Evolutionary conservation across 2,797 vertebrate genomes (phyloP), one percentile per base, ranked within the genome.

Genomic region (Cottoperca gobio): DNA sequence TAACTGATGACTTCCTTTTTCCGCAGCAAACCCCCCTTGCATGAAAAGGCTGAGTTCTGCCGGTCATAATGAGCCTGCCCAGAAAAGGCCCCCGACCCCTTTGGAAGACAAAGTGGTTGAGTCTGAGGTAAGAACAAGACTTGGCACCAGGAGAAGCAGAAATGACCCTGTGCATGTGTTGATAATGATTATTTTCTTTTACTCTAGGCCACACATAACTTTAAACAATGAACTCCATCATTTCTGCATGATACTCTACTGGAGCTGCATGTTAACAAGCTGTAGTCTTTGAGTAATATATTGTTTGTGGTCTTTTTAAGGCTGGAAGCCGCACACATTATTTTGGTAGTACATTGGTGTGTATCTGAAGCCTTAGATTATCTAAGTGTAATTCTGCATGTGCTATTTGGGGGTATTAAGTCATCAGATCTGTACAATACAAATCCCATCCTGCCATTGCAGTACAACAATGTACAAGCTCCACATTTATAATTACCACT

Each of bases 31-130:
- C 75, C 93, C 94, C 2, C 95, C 93, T 5, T 92, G 77, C 76
- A 89, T 95, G 91, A 98, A 97, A 88, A 94, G 88, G 73, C 89
- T 94, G 14, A 85, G 88, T 65, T 87, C 86, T 83, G 77, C 85
- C 5, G 85, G 84, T 60, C 88, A 68, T 4, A 89, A 66, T 54
- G 92, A 95, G 31, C 92, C 92, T 23, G 92, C 90, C 19, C 88
- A 93, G 73, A 94, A 95, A 88, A 94, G 78, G 5, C 76, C 83
- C 0, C 71, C 92, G 5, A 73, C 94, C 68, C 92, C 71, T 6
- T 75, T 73, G 53, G 94, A 93, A 0, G 90, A 93, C 71, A 87
- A 82, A 85, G 66, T 54, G 28, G 50, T 46, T 1, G 78, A 90
- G 76, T 71, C 92, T 40, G 94, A 96, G 96, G 97, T 98, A 95